Evolutionary conservation across 2,113 vertebrate species (phyloP), one percentile per base, ranked within the genome.

Genomic region (Alouatta palliata): DNA sequence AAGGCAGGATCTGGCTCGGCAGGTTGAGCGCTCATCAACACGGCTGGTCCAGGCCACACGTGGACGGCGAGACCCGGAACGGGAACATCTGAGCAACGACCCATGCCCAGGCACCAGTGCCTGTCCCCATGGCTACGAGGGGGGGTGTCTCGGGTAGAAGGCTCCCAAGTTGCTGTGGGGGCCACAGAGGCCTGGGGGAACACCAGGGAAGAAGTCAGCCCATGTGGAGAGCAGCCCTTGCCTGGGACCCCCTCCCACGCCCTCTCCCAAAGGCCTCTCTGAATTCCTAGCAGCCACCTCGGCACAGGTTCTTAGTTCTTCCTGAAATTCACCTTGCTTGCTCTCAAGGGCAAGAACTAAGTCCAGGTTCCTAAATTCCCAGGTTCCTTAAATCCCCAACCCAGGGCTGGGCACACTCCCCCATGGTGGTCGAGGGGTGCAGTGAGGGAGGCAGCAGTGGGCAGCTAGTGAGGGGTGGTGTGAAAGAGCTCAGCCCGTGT

Each of bases 401-500:
- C 30, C 71, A 70, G 32, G 68, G 20, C 12, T 16, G 4, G 61
- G 35, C 40, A 70, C 4, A 13, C 37, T 45, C 37, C 25, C 40
- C 37, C 40, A 30, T 8, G 12, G 35, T 25, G 7, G 75, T 3
- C 13, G 3, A 32, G 9, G 9, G 30, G 32, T 47, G 49, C 20
- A 27, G 32, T 52, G 1, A n/a, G 47, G 5, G 77, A 52, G 19
- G 19, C 14, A 6, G 20, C 35, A n/a, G 21, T 8, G 32, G 32
- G n/a, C 20, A 54, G 49, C 47, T 80, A 49, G 32, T 17, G 5
- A 52, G 4, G 21, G 30, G n/a, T 8, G 30, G 43, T 11, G 70
- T 0, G 11, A 19, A n/a, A 58, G 37, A 83, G 64, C 40, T 13
- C 25, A 8, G 21, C 21, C 8, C 3, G 1, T 0, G 10, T 45